Evolutionary conservation across 2,797 vertebrate genomes (phyloP), one percentile per base, ranked within the genome.

Genomic region (Mastacembelus armatus): DNA sequence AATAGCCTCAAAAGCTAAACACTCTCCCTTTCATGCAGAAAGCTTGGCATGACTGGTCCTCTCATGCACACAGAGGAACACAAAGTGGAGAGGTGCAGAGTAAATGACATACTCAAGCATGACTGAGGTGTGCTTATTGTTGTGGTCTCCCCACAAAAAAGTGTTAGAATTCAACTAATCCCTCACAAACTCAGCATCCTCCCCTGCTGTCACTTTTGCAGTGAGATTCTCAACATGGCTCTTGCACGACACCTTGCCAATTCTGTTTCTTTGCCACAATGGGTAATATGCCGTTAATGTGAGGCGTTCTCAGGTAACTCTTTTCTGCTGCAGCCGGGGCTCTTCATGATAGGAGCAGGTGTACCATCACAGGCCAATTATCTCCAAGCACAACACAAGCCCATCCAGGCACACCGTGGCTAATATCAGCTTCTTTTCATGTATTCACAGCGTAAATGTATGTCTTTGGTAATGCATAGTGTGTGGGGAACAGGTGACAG

Each of bases 1-100:
- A 91, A 91, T 87, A 86, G 86, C 84, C 88, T 86, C 75, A 78
- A 81, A 88, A 84, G 84, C 86, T 81, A 88, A 91, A 90, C 87
- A 86, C 84, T 85, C 80, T 82, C 57, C 75, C 83, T 91, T 91
- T 89, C 81, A 91, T 86, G 88, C 84, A 82, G 66, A 62, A 88
- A 58, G 77, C 89, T 57, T 85, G 79, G 82, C 67, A 77, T 63
- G 81, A 55, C 79, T 64, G 58, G 71, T 72, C 77, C 84, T 85
- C 79, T 85, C 80, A 69, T 83, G 78, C 80, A 81, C 74, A 76
- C 65, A 69, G 61, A 85, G 69, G 36, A 71, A 71, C 58, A 78
- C 77, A 86, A 83, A 90, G 84, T 82, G 78, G 81, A 83, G 80
- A 89, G 81, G 66, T 83, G 81, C 78, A 71, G 81, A 85, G 89